Percentiles rank a stretch among this genome's conserved stretches.
Evolutionary conservation across 2,113 vertebrate genomes (phyloP).

Genomic region (Sus scrofa): T2T-Sscrofa CM000812.6:142058001-142058500

Average conservation of each 20-base stretch:
- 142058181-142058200: background rate
- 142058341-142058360: background rate
- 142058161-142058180: background rate
- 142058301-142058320: background rate
- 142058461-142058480: background rate
- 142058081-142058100: background rate
- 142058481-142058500: background rate
- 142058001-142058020: background rate
- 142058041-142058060: background rate
- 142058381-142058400: background rate
- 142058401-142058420: background rate
- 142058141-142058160: background rate
- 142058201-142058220: background rate
- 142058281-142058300: background rate
- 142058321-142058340: background rate
- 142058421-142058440: background rate
- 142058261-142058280: background rate
- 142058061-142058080: background rate
- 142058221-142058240: background rate
- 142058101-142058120: background rate
- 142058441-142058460: background rate
- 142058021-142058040: background rate
- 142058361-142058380: background rate
- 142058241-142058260: background rate
- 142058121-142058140: rapidly evolving